phyloP scores from a whole-genome alignment of 2,888 invertebrate species.

The Rhopalosiphum nymphaeae region DNA sequence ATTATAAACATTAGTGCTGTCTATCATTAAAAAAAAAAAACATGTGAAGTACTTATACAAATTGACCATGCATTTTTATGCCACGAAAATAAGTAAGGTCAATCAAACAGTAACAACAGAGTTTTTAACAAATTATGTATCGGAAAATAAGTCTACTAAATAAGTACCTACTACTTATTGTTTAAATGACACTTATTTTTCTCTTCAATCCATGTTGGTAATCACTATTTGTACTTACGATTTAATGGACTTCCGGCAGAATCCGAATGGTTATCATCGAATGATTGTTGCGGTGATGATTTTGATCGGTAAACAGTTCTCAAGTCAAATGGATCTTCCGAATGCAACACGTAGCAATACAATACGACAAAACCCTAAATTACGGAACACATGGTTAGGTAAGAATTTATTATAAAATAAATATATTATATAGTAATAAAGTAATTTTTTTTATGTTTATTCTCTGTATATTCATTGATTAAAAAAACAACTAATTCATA shows the following conservation, averaged over 20 bases:
- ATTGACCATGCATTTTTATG: neutral
- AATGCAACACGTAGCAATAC: conserved; percentile 75
- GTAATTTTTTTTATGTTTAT: neutral
- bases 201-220: neutral
- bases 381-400: neutral
- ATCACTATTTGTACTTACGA: conserved; percentile 70
- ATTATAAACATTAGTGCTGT: neutral
- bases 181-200: neutral
- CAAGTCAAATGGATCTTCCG: conserved; percentile 73
- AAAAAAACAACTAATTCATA: conserved; percentile 67
- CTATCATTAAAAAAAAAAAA: neutral
- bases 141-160: neutral
- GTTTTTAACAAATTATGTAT: neutral
- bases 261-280: conserved; percentile 73
- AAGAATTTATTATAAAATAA: neutral
- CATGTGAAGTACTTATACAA: neutral
- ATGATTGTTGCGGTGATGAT: conserved; percentile 68
- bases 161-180: neutral
- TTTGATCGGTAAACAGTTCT: conserved; percentile 71
- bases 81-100: neutral
- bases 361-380: conserved; percentile 75
- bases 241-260: conserved; percentile 75
- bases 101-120: neutral
- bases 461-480: neutral
- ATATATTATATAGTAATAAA: neutral